Conservation (phyloP, 30 jellyfish, hydroid and myxozoan species). For the Clytia hemisphaerica region DNA sequence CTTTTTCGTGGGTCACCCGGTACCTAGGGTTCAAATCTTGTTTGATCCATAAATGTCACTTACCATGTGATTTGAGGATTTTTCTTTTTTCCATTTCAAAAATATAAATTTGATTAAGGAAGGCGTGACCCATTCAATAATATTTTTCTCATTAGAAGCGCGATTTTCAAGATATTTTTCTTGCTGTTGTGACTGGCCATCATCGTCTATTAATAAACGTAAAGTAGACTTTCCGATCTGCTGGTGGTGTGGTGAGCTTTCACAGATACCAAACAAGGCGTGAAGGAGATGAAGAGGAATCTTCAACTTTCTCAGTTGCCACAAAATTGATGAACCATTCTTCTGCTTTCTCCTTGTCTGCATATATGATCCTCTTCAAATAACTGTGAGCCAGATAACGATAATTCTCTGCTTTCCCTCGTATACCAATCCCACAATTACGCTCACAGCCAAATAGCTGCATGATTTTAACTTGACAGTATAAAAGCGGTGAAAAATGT, state of each 20-base stretch:
- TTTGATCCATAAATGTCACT: too few species aligned
- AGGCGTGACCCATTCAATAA: too few species aligned
- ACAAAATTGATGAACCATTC: conserved; percentile 14
- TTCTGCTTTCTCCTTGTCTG: neutral
- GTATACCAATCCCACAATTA: conserved; percentile 47
- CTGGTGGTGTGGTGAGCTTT: neutral
- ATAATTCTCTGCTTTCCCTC: conserved; percentile 68
- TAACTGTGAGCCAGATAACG: conserved; percentile 30
- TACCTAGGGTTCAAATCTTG: too few species aligned
- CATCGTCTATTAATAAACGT: too few species aligned
- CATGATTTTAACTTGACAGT: conserved; percentile 37
- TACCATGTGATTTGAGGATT: too few species aligned
- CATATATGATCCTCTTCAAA: conserved; percentile 10
- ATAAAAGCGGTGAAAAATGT: conserved; percentile 17
- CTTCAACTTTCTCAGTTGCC: neutral
- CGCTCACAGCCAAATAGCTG: conserved; percentile 69
- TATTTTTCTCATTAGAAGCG: too few species aligned
- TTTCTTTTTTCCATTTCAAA: too few species aligned
- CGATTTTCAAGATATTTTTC: too few species aligned
- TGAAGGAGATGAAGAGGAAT: conserved; percentile 12
- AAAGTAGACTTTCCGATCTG: too few species aligned
- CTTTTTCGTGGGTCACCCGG: neutral
- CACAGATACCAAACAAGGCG: conserved; percentile 31
- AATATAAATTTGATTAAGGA: too few species aligned
- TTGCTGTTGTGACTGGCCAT: too few species aligned